Percentiles rank a stretch among this genome's conserved stretches.
These are phyloP conservation scores for Sogatella furcifera DNA, from an alignment of 1,140 invertebrate genomes.

Conservation along the genomic window DNA sequence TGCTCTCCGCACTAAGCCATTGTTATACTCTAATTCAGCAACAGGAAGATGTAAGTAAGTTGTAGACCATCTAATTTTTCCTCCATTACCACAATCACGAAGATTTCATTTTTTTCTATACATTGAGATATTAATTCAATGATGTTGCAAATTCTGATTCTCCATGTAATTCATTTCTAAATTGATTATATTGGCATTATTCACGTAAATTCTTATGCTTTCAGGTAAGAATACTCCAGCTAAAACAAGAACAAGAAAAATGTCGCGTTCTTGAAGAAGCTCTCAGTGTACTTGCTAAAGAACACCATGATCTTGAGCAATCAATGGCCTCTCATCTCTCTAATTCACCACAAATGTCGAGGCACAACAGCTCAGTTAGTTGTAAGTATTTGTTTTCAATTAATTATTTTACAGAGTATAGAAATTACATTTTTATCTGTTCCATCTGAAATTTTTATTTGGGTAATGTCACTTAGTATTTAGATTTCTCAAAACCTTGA, in stretches of 20 bases:
- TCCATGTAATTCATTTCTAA: not conserved
- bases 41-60: slow-evolving; percentile 38
- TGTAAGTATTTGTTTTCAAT: slow-evolving; percentile 9
- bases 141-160: not conserved
- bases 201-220: no score
- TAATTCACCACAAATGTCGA: slow-evolving; percentile 20
- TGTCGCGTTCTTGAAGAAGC: slow-evolving; percentile 55
- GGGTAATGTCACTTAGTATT: no score
- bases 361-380: slow-evolving; percentile 8
- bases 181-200: not conserved
- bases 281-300: slow-evolving; percentile 49
- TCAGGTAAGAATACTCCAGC: slow-evolving; percentile 21
- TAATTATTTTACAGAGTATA: not conserved
- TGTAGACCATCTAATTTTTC: not conserved
- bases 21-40: slow-evolving; percentile 40
- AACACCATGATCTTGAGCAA: slow-evolving; percentile 56
- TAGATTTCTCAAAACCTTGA: no score
- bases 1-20: slow-evolving; percentile 33
- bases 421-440: no score
- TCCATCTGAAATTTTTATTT: no score
- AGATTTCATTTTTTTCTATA: no score
- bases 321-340: slow-evolving; percentile 36
- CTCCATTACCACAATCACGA: not conserved
- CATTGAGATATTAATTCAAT: no score
- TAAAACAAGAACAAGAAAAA: slow-evolving; percentile 41